phyloP scores from a whole-genome alignment of 1,140 invertebrate genomes.

The Drosophila triauraria region DNA sequence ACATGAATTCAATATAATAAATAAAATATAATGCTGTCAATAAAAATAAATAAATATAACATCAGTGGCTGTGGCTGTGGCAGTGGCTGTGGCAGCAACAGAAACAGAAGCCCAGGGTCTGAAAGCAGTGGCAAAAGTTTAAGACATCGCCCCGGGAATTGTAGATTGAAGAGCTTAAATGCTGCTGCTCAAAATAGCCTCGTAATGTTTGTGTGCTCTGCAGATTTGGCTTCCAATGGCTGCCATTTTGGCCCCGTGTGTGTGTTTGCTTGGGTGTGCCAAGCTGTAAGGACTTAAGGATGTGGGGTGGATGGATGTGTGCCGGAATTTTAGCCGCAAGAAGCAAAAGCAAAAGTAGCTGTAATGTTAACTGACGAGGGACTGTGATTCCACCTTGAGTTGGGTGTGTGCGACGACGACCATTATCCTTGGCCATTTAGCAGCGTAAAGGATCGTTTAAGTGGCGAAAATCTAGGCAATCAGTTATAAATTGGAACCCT shows the following conservation, averaged over 20 bases:
- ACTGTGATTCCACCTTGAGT: slow-evolving; percentile 36
- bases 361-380: slow-evolving; percentile 32
- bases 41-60: slow-evolving; percentile 82
- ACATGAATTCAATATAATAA: slow-evolving; percentile 84
- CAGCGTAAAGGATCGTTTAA: slow-evolving; percentile 14
- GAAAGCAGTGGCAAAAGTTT: slow-evolving; percentile 59
- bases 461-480: slow-evolving; percentile 14
- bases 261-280: slow-evolving; percentile 4
- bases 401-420: slow-evolving; percentile 16
- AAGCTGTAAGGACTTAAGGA: background rate
- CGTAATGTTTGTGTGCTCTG: slow-evolving; percentile 74
- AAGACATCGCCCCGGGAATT: slow-evolving; percentile 57
- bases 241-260: slow-evolving; percentile 23
- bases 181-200: slow-evolving; percentile 73
- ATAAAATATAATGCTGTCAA: slow-evolving; percentile 84
- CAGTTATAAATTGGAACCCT: background rate
- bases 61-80: slow-evolving; percentile 34
- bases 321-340: slow-evolving; percentile 20
- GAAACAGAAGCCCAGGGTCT: slow-evolving; percentile 18
- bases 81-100: slow-evolving; percentile 20
- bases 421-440: slow-evolving; percentile 32
- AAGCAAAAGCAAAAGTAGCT: slow-evolving; percentile 12
- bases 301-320: slow-evolving; percentile 1
- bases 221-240: slow-evolving; percentile 62
- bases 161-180: slow-evolving; percentile 73